Conservation (phyloP, 2,888 invertebrate genomes). For the Sepiola atlantica region DNA sequence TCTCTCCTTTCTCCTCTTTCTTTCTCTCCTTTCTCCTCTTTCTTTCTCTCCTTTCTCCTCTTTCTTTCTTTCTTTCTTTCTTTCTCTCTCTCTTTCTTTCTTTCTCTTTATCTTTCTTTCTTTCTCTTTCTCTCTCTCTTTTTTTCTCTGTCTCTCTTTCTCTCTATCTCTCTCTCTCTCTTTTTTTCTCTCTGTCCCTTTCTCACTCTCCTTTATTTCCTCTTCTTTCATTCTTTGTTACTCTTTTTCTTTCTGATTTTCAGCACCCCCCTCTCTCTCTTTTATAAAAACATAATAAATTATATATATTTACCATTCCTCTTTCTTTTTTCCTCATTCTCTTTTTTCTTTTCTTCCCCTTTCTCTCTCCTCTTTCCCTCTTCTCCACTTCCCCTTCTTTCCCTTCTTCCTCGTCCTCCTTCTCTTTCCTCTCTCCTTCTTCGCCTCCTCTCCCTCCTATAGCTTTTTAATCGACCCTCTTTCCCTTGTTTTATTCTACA, state of each 20-base stretch:
- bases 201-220: background rate
- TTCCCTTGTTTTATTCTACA: background rate
- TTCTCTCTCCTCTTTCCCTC: background rate
- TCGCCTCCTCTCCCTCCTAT: background rate
- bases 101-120: too few species aligned
- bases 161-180: background rate
- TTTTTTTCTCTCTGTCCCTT: background rate
- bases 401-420: background rate
- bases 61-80: background rate
- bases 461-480: background rate
- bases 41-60: background rate
- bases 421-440: background rate
- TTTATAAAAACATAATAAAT: too few species aligned
- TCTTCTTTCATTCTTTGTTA: too few species aligned
- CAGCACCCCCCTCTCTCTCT: too few species aligned
- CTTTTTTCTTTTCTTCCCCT: background rate
- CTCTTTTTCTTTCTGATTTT: background rate
- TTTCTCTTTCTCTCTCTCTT: background rate
- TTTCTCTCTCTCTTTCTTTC: background rate
- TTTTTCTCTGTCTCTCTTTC: background rate
- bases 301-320: background rate
- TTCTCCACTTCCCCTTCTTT: background rate
- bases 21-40: background rate
- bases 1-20: background rate
- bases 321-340: background rate